phyloP scores from a whole-genome alignment of 2,113 vertebrate species.

The Hemiprocne comata region DNA sequence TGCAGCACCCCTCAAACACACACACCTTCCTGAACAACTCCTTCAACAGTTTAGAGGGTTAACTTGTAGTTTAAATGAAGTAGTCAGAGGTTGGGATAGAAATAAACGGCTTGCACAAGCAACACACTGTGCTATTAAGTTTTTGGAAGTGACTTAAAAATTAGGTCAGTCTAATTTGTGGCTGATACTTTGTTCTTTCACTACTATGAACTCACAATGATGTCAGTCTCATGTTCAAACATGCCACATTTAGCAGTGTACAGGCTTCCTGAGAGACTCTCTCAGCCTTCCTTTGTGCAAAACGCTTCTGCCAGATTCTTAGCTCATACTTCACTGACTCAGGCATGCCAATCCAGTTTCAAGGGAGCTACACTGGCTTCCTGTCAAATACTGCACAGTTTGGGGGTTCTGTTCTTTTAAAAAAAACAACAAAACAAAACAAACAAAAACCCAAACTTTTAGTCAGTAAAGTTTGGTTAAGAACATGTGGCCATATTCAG shows the following conservation, averaged over 20 bases:
- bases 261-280: constrained; percentile 62
- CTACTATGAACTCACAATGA: constrained; percentile 62
- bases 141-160: constrained; percentile 58
- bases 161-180: constrained; percentile 68
- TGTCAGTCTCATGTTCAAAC: constrained; percentile 69
- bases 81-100: neutral
- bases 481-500: neutral
- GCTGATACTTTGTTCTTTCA: constrained; percentile 61
- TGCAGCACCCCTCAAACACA: constrained; percentile 18
- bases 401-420: neutral
- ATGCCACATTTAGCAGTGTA: constrained; percentile 35
- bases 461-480: too few species aligned
- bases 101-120: constrained; percentile 61
- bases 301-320: constrained; percentile 56
- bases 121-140: neutral
- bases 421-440: too few species aligned
- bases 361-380: constrained; percentile 52
- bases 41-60: neutral
- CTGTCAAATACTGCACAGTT: constrained; percentile 2
- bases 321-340: constrained; percentile 60
- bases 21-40: constrained; percentile 7
- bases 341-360: constrained; percentile 55
- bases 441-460: too few species aligned
- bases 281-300: constrained; percentile 65
- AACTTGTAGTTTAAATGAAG: neutral